Percentiles rank a stretch among this genome's conserved stretches.
These are phyloP conservation scores for Phataginus tricuspis DNA, from an alignment of 2,797 vertebrate species.

Conservation along the genomic window DNA sequence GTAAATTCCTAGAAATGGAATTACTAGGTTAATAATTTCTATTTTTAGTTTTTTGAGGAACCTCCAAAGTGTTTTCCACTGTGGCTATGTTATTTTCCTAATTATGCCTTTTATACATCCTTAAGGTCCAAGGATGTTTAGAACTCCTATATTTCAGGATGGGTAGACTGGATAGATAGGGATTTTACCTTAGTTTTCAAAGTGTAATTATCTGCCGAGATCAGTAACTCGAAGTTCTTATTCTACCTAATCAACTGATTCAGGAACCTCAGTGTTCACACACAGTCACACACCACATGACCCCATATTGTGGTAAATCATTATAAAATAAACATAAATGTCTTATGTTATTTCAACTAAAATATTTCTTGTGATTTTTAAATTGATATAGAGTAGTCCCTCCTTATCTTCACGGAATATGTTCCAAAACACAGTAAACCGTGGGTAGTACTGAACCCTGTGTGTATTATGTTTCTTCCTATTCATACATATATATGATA, in stretches of 20 bases:
- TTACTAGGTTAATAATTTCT: no score
- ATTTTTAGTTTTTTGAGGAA: no score
- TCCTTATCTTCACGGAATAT: no score
- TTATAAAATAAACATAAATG: neutral
- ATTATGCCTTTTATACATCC: neutral
- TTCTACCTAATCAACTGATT: neutral
- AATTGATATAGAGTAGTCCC: neutral
- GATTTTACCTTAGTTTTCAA: slow-evolving; percentile 31
- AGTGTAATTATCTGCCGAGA: neutral
- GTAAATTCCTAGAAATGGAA: no score
- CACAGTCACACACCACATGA: neutral
- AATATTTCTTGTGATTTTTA: neutral
- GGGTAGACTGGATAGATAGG: neutral
- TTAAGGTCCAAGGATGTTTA: neutral
- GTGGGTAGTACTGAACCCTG: no score
- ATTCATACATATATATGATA: no score
- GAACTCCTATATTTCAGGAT: neutral
- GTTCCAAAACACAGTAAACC: no score
- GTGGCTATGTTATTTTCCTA: neutral
- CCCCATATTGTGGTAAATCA: neutral
- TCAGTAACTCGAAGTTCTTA: neutral
- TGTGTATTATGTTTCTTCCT: no score
- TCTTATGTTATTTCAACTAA: neutral
- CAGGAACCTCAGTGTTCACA: neutral
- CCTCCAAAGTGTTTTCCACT: no score